Evolutionary conservation across 2,113 vertebrate genomes (phyloP).

Genomic region (Reinhardtius hippoglossoides): DNA sequence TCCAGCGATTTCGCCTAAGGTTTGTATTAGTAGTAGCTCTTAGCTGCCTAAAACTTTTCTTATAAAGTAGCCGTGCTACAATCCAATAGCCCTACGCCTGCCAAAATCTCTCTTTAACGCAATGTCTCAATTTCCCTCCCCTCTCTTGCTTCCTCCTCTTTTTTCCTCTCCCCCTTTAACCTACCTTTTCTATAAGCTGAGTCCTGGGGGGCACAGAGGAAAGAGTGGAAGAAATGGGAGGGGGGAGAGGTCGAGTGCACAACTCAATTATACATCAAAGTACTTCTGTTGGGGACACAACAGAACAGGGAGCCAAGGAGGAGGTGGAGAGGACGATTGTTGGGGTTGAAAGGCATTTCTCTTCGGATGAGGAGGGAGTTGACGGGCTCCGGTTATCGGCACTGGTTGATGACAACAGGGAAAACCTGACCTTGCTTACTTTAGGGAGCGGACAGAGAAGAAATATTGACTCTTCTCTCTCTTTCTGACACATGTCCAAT

Average conservation of each 20-base stretch:
- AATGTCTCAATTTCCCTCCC: slow-evolving; percentile 16
- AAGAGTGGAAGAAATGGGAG: slow-evolving; percentile 14
- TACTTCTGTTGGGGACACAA: slow-evolving; percentile 33
- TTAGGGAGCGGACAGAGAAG: not conserved
- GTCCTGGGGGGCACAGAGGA: slow-evolving; percentile 20
- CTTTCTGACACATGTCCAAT: not conserved
- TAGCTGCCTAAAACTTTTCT: slow-evolving; percentile 9
- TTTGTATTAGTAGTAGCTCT: slow-evolving; percentile 27
- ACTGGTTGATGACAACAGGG: slow-evolving; percentile 3
- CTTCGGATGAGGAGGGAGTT: slow-evolving; percentile 15
- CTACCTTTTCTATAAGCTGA: slow-evolving; percentile 36
- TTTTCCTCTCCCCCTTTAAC: slow-evolving; percentile 28
- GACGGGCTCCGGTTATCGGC: slow-evolving; percentile 8
- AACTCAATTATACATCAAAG: slow-evolving; percentile 82
- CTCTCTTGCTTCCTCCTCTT: slow-evolving; percentile 7
- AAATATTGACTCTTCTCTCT: not conserved
- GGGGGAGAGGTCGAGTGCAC: slow-evolving; percentile 29
- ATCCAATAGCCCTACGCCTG: slow-evolving; percentile 12
- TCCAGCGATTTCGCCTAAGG: slow-evolving; percentile 3
- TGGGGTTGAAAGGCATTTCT: slow-evolving; percentile 9
- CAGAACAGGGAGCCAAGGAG: slow-evolving; percentile 7
- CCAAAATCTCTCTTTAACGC: not conserved
- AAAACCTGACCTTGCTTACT: not conserved
- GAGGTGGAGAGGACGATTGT: not conserved
- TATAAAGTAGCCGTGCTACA: slow-evolving; percentile 1